These are phyloP conservation scores for Maniola hyperantus DNA, from an alignment of 2,888 invertebrate genomes.

Conservation along the genomic window DNA sequence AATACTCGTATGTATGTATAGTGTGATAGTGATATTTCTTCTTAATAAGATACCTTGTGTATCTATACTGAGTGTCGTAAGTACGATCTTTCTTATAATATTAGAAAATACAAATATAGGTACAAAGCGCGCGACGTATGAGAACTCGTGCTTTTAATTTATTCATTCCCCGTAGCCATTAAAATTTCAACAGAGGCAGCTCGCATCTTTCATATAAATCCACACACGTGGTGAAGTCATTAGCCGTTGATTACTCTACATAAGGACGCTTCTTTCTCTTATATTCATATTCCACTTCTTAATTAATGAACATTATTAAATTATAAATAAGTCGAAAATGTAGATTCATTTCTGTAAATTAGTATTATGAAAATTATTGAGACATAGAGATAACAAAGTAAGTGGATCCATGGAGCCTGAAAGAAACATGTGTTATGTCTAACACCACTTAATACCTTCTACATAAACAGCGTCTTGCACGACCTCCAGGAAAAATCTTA, in stretches of 20 bases:
- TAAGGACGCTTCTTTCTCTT: slow-evolving; percentile 4
- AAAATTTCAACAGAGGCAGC: slow-evolving; percentile 52
- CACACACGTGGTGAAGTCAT: slow-evolving; percentile 51
- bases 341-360: too few species aligned
- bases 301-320: slow-evolving; percentile 1
- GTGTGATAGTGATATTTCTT: too few species aligned
- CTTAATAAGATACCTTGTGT: too few species aligned
- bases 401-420: too few species aligned
- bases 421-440: too few species aligned
- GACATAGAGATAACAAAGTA: too few species aligned
- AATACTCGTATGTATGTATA: too few species aligned
- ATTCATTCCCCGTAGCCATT: slow-evolving; percentile 48
- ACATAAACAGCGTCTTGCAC: background rate
- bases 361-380: too few species aligned
- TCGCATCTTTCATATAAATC: slow-evolving; percentile 44
- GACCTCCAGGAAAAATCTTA: background rate
- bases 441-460: background rate
- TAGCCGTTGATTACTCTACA: slow-evolving; percentile 53
- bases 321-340: background rate
- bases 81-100: background rate
- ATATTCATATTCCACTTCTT: background rate
- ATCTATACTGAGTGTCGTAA: too few species aligned
- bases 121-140: background rate
- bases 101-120: slow-evolving; percentile 4
- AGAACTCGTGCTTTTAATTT: slow-evolving; percentile 13